Evolutionary conservation across 2,113 vertebrate genomes (phyloP).

Genomic region (Dipodomys spectabilis): DNA sequence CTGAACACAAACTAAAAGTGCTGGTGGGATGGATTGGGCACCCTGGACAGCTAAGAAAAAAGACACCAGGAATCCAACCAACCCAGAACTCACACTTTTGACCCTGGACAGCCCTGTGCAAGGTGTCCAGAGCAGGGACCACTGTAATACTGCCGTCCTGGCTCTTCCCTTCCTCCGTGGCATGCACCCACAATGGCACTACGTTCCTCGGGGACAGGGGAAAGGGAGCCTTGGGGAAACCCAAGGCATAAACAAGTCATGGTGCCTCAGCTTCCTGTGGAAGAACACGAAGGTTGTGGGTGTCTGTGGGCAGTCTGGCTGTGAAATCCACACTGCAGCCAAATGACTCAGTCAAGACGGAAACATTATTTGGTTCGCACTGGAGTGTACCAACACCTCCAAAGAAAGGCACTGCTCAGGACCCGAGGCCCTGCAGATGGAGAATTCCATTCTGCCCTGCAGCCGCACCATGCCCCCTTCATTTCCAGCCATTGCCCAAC

Average conservation of each 20-base stretch:
- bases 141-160: not conserved
- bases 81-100: not conserved
- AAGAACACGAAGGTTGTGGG: not conserved
- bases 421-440: not conserved
- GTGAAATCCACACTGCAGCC: not conserved
- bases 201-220: not conserved
- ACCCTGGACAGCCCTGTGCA: not conserved
- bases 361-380: conserved; percentile 41
- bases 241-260: not conserved
- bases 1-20: no score
- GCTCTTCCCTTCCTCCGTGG: not conserved
- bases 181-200: not conserved
- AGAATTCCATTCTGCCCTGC: not conserved
- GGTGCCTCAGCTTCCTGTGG: not conserved
- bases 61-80: not conserved
- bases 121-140: not conserved
- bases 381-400: not conserved
- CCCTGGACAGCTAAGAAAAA: no score
- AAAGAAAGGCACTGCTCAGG: not conserved
- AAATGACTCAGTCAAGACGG: conserved; percentile 17
- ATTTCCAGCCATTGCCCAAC: not conserved
- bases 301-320: not conserved
- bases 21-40: no score
- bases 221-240: not conserved
- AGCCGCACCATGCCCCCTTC: not conserved